Conservation (phyloP, 2,113 vertebrate genomes). For the Hemibagrus wyckioides region DNA sequence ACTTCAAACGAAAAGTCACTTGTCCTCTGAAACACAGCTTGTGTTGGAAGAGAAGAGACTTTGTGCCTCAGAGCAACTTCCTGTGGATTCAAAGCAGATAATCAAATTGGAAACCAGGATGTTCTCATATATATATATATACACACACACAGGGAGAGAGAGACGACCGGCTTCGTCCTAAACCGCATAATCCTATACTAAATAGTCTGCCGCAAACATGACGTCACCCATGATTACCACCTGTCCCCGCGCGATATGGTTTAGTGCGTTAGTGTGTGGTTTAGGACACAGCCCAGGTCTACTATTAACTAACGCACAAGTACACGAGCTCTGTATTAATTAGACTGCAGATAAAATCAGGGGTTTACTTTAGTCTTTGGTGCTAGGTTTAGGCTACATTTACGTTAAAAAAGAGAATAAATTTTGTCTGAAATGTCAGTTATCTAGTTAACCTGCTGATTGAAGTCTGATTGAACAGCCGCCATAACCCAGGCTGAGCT, state of each 20-base stretch:
- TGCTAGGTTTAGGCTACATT: background rate
- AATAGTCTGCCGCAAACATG: background rate
- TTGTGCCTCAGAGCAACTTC: background rate
- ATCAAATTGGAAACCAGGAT: slow-evolving; percentile 32
- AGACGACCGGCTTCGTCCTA: background rate
- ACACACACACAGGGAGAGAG: too few relatives aligned
- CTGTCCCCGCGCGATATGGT: background rate
- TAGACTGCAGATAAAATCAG: background rate
- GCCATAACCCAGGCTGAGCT: too few relatives aligned
- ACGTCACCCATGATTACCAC: background rate
- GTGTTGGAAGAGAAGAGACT: background rate
- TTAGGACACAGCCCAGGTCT: background rate
- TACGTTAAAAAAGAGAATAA: background rate
- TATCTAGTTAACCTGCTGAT: background rate
- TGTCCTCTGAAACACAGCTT: background rate
- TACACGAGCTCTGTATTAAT: background rate
- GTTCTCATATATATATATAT: background rate
- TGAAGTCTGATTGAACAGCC: too few relatives aligned
- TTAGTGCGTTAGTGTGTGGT: background rate
- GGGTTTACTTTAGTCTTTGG: background rate
- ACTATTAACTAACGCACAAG: background rate
- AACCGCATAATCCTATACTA: background rate
- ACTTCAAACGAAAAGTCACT: background rate
- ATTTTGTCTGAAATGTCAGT: background rate
- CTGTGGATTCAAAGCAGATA: slow-evolving; percentile 22